A percentile compares a stretch with the other conserved stretches of the same genome.
These are phyloP conservation scores for Hippocampus mohnikei DNA, from an alignment of 2,113 vertebrate genomes.

Conservation along the genomic window DNA sequence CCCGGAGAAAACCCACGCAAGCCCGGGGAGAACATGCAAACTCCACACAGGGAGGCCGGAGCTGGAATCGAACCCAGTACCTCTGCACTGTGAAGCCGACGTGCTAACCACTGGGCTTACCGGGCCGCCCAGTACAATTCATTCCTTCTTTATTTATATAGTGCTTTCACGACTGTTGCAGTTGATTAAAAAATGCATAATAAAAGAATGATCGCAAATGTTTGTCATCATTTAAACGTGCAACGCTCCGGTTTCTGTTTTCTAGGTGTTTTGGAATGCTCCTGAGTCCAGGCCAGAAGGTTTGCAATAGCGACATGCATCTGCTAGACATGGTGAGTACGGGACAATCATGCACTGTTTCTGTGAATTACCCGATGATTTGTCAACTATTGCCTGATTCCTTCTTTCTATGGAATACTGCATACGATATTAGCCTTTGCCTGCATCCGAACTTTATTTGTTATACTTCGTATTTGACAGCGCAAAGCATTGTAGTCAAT, in stretches of 20 bases:
- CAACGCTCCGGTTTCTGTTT: conserved; percentile 12
- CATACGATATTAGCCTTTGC: background rate
- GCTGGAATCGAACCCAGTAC: too few relatives aligned
- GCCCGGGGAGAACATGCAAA: too few relatives aligned
- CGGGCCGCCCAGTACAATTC: too few relatives aligned
- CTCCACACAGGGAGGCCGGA: too few relatives aligned
- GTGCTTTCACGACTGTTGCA: too few relatives aligned
- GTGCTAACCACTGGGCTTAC: too few relatives aligned
- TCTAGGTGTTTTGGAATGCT: conserved; percentile 97
- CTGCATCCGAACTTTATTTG: background rate
- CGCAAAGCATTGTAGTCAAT: background rate
- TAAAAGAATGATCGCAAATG: background rate
- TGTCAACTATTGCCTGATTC: background rate
- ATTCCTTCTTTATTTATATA: too few relatives aligned
- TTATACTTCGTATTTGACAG: background rate
- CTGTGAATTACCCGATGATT: background rate
- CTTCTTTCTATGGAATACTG: background rate
- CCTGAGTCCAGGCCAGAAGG: conserved; percentile 91
- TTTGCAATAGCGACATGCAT: conserved; percentile 97
- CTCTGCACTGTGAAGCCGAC: too few relatives aligned
- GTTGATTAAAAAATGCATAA: background rate
- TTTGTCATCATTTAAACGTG: background rate
- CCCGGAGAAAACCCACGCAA: too few relatives aligned
- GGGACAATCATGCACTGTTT: background rate
- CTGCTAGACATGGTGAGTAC: conserved; percentile 92